Base-by-base conservation (phyloP, 92 coral and sea anemone species). In the Paragorgia papillata region DNA sequence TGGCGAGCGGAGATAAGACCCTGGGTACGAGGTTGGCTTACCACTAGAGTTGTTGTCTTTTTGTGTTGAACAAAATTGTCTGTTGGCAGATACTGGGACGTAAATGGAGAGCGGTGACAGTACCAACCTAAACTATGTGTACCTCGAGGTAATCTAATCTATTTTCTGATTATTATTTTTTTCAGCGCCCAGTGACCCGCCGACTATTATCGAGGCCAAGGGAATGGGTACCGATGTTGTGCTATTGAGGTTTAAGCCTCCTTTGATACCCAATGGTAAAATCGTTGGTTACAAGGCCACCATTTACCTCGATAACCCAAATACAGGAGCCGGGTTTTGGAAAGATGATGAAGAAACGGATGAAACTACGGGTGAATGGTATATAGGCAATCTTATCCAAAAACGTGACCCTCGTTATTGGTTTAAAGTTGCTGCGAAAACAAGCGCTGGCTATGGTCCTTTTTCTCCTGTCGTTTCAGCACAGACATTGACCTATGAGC, bases 351-450 rank as follows among this genome's bases (percentile, higher is more conserved):
- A 61, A 70, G 62, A 61, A 22, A 69, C 83, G n/a, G 62, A 69
- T 29, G 97, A 85, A 33, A 58, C 43, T 75, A 50, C 64, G 34
- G 69, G 73, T 39, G 87, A 57, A 51, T 49, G 91, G 74, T 71
- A 71, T 35, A 58, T 71, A 17, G 78, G 50, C 12, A 58, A 85
- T 68, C 73, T 81, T 59, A 85, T 95, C 22, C 30, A 28, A 62
- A 67, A 84, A 75, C 81, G 87, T 63, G 78, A 85, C 71, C 82
- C 83, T 46, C 19, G 30, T 69, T 95, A 82, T 74, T 91, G 94
- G 99, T 79, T 95, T 58, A 76, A 80, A 59, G 96, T 95, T 61
- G 92, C 99, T 49, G 99, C 94, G 33, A 64, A 66, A 76, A 95
- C 99, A 13, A 74, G 79, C 54, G 76, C 62, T 67, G 97, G 97